A percentile compares a stretch with the other conserved stretches of the same genome.
phyloP scores from a whole-genome alignment of 2,113 vertebrate genomes.

The Catagonus wagneri region DNA sequence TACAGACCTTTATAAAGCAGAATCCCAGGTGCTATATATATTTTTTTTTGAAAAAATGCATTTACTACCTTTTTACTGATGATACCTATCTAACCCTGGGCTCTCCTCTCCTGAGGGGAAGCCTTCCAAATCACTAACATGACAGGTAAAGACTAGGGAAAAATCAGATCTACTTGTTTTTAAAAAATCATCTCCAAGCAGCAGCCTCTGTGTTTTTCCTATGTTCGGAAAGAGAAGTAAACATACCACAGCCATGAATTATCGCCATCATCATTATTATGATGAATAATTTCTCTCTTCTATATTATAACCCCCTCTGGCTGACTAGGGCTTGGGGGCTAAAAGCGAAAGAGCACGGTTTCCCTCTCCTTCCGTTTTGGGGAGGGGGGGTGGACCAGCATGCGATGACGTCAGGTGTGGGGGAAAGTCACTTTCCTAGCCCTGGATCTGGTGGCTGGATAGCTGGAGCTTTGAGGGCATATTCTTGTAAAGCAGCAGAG shows the following conservation, averaged over 20 bases:
- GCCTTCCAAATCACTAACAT: constrained; percentile 50
- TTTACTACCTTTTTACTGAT: constrained; percentile 32
- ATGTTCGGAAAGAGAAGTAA: constrained; percentile 63
- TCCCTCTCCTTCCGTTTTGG: constrained; percentile 43
- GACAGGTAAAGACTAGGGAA: constrained; percentile 65
- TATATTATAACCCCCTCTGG: not conserved
- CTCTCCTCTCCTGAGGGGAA: constrained; percentile 56
- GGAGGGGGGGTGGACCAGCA: not conserved
- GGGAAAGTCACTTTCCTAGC: constrained; percentile 69
- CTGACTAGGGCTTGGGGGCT: not conserved
- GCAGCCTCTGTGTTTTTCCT: constrained; percentile 13
- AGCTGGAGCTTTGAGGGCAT: constrained; percentile 49
- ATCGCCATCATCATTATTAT: not conserved
- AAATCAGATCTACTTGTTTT: not conserved
- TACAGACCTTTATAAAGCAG: constrained; percentile 71
- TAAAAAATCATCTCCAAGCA: not conserved
- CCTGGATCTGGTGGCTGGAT: constrained; percentile 59
- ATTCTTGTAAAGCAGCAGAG: not conserved
- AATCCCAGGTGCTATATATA: constrained; percentile 20
- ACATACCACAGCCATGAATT: constrained; percentile 57
- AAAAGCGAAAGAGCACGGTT: constrained; percentile 67
- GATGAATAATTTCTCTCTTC: not conserved
- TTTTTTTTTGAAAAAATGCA: not conserved
- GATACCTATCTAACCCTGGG: constrained; percentile 46
- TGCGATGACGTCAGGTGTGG: constrained; percentile 61